Percentiles rank a stretch among this genome's conserved stretches.
These are phyloP conservation scores for Tautogolabrus adspersus DNA, from an alignment of 2,113 vertebrate genomes.

Conservation along the genomic window DNA sequence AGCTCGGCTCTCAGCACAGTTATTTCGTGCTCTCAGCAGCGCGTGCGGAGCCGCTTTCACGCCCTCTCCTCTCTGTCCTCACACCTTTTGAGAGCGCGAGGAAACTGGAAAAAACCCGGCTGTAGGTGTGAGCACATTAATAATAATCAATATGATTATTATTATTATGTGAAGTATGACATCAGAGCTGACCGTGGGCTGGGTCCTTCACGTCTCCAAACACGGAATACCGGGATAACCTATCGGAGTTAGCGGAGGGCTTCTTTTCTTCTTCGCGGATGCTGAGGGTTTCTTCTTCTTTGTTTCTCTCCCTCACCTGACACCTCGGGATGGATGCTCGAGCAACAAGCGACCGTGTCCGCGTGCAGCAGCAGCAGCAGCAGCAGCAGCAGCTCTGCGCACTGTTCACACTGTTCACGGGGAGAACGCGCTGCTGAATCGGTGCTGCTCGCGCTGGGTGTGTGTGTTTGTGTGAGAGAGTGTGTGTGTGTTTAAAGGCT, in stretches of 20 bases:
- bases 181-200: conserved; percentile 48
- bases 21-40: conserved; percentile 11
- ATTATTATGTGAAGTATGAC: conserved; percentile 37
- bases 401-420: conserved; percentile 36
- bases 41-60: background rate
- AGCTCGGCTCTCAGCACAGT: conserved; percentile 12
- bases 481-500: background rate
- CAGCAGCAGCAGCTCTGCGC: conserved; percentile 48
- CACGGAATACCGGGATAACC: conserved; percentile 49
- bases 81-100: background rate
- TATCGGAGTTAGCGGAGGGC: conserved; percentile 30
- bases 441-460: no score
- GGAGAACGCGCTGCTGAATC: conserved; percentile 51
- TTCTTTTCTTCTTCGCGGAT: background rate
- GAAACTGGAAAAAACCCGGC: background rate
- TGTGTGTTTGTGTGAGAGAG: background rate
- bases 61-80: background rate
- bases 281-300: background rate
- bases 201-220: conserved; percentile 22
- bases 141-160: background rate
- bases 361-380: conserved; percentile 21
- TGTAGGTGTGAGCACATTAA: background rate
- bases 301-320: background rate
- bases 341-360: conserved; percentile 83
- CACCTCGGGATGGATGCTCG: conserved; percentile 45